phyloP scores from a whole-genome alignment of 53 echinoderm and acorn worm genomes.

The Hippasteria phrygiana region DNA sequence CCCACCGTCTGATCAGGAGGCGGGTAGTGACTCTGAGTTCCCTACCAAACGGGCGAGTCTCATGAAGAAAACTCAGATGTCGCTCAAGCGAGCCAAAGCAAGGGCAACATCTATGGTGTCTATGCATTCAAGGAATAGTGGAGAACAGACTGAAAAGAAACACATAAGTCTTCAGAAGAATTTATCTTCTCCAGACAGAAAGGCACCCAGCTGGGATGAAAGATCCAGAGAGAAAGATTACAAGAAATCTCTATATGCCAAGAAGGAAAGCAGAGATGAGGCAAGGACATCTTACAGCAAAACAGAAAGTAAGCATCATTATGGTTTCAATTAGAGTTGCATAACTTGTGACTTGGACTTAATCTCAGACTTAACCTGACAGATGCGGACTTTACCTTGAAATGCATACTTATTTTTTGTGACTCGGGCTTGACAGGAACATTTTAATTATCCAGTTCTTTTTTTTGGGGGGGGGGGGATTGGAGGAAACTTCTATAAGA shows the following conservation, averaged over 20 bases:
- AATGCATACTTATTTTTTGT: too few species aligned
- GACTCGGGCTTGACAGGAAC: too few species aligned
- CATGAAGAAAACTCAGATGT: conserved; percentile 31
- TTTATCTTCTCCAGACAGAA: background rate
- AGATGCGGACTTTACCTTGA: too few species aligned
- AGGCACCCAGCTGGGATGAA: conserved; percentile 17
- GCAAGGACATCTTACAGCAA: background rate
- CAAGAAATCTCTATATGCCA: background rate
- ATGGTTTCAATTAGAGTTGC: too few species aligned
- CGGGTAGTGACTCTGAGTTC: background rate
- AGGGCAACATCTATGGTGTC: conserved; percentile 37
- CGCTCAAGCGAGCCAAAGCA: conserved; percentile 42
- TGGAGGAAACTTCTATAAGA: too few species aligned
- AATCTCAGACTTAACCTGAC: too few species aligned
- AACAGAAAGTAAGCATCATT: background rate
- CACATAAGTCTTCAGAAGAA: background rate
- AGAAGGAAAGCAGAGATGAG: background rate
- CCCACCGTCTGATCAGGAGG: conserved; percentile 11
- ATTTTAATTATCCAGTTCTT: too few species aligned
- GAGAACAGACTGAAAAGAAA: conserved; percentile 17
- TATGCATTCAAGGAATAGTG: background rate
- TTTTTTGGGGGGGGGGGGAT: too few species aligned
- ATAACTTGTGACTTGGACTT: too few species aligned
- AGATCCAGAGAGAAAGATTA: background rate
- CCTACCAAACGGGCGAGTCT: background rate